phyloP scores from a whole-genome alignment of 2,797 vertebrate species.

The Phaenicophaeus curvirostris region DNA sequence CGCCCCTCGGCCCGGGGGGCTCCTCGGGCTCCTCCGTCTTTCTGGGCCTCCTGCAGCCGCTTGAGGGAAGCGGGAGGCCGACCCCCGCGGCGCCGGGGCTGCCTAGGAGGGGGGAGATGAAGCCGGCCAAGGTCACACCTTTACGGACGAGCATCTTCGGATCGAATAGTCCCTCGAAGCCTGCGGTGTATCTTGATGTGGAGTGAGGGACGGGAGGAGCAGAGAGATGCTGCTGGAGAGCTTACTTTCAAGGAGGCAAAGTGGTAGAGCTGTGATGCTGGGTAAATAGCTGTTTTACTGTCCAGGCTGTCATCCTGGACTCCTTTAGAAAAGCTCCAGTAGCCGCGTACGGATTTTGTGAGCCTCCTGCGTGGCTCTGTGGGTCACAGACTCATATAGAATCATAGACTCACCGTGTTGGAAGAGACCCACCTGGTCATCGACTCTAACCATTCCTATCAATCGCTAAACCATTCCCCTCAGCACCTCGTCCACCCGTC shows the following conservation, averaged over 20 bases:
- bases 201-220: neutral
- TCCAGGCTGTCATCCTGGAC: neutral
- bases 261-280: neutral
- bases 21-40: neutral
- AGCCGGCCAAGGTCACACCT: neutral
- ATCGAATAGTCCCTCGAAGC: neutral
- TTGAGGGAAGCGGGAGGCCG: neutral
- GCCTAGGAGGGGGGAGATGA: neutral
- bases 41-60: neutral
- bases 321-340: neutral
- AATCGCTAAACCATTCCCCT: too few species aligned
- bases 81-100: neutral
- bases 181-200: neutral
- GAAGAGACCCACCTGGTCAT: too few species aligned
- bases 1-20: too few species aligned
- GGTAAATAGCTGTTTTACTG: neutral
- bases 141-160: fast-evolving
- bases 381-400: too few species aligned
- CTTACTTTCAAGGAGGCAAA: neutral
- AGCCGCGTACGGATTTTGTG: fast-evolving
- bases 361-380: neutral
- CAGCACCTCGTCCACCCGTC: too few species aligned
- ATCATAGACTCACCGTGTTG: too few species aligned
- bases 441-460: too few species aligned
- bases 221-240: neutral